These are phyloP conservation scores for Oscheius sp. DNA, from an alignment of 2,888 invertebrate genomes.

Conservation along the genomic window DNA sequence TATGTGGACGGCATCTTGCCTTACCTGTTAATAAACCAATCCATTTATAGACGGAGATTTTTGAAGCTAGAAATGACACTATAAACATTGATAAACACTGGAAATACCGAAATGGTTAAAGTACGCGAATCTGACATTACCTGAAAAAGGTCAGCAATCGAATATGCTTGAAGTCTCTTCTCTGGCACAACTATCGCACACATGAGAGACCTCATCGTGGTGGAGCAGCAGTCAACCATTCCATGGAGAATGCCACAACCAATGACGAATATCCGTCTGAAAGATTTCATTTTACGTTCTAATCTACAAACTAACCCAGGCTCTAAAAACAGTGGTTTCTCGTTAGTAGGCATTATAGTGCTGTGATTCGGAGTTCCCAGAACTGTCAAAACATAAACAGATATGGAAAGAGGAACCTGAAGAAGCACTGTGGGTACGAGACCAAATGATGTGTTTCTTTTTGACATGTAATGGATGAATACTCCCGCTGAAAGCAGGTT, in stretches of 20 bases:
- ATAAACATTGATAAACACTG: slow-evolving; percentile 2
- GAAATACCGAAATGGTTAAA: background rate
- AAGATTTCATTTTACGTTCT: background rate
- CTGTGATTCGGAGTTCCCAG: slow-evolving; percentile 25
- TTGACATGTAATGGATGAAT: slow-evolving; percentile 25
- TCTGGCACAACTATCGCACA: slow-evolving; percentile 14
- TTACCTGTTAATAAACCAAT: slow-evolving; percentile 1
- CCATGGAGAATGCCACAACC: slow-evolving; percentile 11
- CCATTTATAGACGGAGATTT: slow-evolving; percentile 16
- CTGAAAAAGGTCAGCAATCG: slow-evolving; percentile 12
- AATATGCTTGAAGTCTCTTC: slow-evolving; percentile 19
- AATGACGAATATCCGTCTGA: background rate
- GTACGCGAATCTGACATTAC: background rate
- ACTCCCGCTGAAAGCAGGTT: too few species aligned
- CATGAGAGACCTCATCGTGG: slow-evolving; percentile 17
- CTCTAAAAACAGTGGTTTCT: background rate
- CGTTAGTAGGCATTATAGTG: slow-evolving; percentile 28
- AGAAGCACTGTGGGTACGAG: slow-evolving; percentile 30
- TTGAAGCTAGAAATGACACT: slow-evolving; percentile 2
- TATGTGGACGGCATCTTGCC: background rate
- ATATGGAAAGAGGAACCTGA: slow-evolving; percentile 8
- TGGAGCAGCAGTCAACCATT: slow-evolving; percentile 18
- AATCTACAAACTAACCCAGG: slow-evolving; percentile 3
- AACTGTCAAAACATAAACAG: slow-evolving; percentile 23
- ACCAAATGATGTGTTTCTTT: slow-evolving; percentile 31